Evolutionary conservation across 2,113 vertebrate species (phyloP).

Genomic region (Pagrus major): DNA sequence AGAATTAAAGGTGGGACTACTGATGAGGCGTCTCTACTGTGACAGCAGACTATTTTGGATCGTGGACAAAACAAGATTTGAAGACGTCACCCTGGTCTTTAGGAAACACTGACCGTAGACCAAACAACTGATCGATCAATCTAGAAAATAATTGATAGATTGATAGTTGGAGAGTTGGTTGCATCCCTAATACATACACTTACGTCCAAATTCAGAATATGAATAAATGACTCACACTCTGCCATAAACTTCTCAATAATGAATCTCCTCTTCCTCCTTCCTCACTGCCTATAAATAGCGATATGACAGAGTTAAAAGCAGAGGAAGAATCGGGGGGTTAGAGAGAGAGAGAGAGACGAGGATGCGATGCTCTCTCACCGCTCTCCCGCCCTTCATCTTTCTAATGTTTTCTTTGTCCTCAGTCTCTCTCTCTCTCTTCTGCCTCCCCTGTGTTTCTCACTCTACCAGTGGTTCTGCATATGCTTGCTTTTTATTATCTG

Average conservation of each 20-base stretch:
- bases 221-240: constrained; percentile 57
- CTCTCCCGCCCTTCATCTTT: constrained; percentile 23
- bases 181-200: too few species aligned
- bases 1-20: too few species aligned
- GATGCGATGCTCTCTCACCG: constrained; percentile 7
- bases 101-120: too few species aligned
- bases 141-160: too few species aligned
- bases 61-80: too few species aligned
- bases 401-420: constrained; percentile 32
- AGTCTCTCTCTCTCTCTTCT: background rate
- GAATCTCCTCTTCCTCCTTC: constrained; percentile 66
- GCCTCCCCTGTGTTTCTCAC: constrained; percentile 10
- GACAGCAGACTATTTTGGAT: too few species aligned
- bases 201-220: constrained; percentile 25
- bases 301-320: constrained; percentile 59
- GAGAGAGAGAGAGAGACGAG: constrained; percentile 1
- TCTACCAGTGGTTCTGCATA: constrained; percentile 14
- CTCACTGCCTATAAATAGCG: constrained; percentile 65
- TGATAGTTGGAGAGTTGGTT: too few species aligned
- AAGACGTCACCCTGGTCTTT: too few species aligned
- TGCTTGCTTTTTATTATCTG: constrained; percentile 29
- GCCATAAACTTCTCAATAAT: constrained; percentile 75
- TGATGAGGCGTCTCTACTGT: too few species aligned
- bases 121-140: too few species aligned
- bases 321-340: constrained; percentile 14